Evolutionary conservation across 2,113 vertebrate genomes (phyloP).

Genomic region (Pholis gunnellus): DNA sequence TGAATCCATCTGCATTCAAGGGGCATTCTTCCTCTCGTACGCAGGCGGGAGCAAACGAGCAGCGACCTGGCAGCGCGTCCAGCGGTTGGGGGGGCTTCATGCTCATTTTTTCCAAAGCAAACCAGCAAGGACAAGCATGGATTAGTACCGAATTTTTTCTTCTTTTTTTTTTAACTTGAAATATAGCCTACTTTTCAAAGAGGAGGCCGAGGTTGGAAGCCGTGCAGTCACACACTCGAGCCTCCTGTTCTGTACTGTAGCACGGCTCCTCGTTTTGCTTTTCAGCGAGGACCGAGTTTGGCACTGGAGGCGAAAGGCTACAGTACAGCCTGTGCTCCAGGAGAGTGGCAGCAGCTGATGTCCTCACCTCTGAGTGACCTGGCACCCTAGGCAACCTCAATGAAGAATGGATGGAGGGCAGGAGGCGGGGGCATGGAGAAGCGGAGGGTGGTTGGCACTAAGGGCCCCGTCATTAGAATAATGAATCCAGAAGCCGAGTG

Average conservation of each 20-base stretch:
- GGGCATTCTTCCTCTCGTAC: slow-evolving; percentile 73
- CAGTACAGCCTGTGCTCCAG: slow-evolving; percentile 60
- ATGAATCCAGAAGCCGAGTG: slow-evolving; percentile 47
- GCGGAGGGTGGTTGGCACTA: slow-evolving; percentile 51
- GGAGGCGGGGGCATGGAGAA: slow-evolving; percentile 53
- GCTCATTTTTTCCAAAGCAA: slow-evolving; percentile 56
- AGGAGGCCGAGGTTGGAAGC: slow-evolving; percentile 27
- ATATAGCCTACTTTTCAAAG: slow-evolving; percentile 6
- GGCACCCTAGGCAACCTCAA: slow-evolving; percentile 69
- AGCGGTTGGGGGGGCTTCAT: slow-evolving; percentile 31
- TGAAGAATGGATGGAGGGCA: slow-evolving; percentile 73
- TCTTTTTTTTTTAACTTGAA: background rate
- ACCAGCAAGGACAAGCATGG: slow-evolving; percentile 44
- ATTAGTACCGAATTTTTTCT: slow-evolving; percentile 35
- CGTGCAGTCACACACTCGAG: slow-evolving; percentile 23
- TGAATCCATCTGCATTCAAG: slow-evolving; percentile 86
- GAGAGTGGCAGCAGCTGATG: slow-evolving; percentile 72
- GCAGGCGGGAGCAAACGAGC: slow-evolving; percentile 78
- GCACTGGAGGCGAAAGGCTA: slow-evolving; percentile 23
- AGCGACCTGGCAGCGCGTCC: slow-evolving; percentile 72
- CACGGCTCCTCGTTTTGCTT: background rate
- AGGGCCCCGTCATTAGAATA: slow-evolving; percentile 67
- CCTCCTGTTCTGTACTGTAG: slow-evolving; percentile 29
- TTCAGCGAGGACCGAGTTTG: slow-evolving; percentile 27
- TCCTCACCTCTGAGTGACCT: slow-evolving; percentile 75